Evolutionary conservation across 2,888 invertebrate genomes (phyloP).

Genomic region (Eumacrocentrus americanus): DNA sequence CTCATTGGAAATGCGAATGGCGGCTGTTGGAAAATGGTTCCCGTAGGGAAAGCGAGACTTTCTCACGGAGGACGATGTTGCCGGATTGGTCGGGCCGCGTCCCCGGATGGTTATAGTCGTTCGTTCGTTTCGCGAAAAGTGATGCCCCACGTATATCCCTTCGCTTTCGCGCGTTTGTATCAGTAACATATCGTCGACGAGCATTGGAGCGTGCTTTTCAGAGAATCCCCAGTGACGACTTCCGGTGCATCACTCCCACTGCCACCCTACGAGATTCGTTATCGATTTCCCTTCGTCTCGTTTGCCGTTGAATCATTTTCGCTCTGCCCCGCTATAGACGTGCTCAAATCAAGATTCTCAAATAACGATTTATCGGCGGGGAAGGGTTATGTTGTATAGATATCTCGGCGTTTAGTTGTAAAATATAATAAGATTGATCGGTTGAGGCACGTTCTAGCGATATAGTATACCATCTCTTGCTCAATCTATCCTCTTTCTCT

Average conservation of each 20-base stretch:
- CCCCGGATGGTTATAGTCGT: constrained; percentile 16
- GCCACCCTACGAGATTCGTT: constrained; percentile 17
- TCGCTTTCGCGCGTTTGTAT: constrained; percentile 9
- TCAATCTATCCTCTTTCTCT: constrained; percentile 1
- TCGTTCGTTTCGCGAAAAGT: constrained; percentile 16
- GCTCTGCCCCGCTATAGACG: neutral
- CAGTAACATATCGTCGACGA: constrained; percentile 22
- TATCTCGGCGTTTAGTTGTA: too few relatives aligned
- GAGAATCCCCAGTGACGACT: constrained; percentile 25
- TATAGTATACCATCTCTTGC: neutral
- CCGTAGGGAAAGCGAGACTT: constrained; percentile 2
- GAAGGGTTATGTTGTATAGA: neutral
- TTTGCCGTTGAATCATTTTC: constrained; percentile 8
- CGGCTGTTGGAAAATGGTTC: constrained; percentile 22
- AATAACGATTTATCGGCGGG: constrained; percentile 3
- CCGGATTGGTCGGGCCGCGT: constrained; percentile 15
- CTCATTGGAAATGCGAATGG: constrained; percentile 16
- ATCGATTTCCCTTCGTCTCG: constrained; percentile 19
- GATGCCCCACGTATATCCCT: neutral
- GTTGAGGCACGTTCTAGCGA: constrained; percentile 8
- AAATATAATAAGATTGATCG: constrained; percentile 40
- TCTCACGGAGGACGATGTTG: constrained; percentile 8
- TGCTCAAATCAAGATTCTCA: constrained; percentile 2
- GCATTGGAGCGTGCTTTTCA: constrained; percentile 22
- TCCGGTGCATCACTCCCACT: constrained; percentile 14